These are phyloP conservation scores for mouse (Mus musculus) DNA, from an alignment of 2,113 vertebrate species.

Conservation along the genomic window GRCm39 chr7:3565001-3565500, in stretches of 20 bases:
- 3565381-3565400: neutral
- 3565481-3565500: neutral
- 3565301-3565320: neutral
- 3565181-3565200: neutral
- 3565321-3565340: neutral
- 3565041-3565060: accelerated
- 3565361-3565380: neutral
- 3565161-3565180: neutral
- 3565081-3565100: too few species aligned
- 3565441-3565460: neutral
- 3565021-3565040: too few species aligned
- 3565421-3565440: neutral
- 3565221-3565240: neutral
- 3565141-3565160: accelerated
- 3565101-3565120: accelerated
- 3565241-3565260: neutral
- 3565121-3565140: too few species aligned
- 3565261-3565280: neutral
- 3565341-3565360: neutral
- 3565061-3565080: too few species aligned
- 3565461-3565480: neutral
- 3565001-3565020: too few species aligned
- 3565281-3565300: neutral
- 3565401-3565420: neutral
- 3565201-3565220: neutral